Conservation (phyloP, 92 coral and sea anemone species). For the Palythoa caribaeorum region DNA sequence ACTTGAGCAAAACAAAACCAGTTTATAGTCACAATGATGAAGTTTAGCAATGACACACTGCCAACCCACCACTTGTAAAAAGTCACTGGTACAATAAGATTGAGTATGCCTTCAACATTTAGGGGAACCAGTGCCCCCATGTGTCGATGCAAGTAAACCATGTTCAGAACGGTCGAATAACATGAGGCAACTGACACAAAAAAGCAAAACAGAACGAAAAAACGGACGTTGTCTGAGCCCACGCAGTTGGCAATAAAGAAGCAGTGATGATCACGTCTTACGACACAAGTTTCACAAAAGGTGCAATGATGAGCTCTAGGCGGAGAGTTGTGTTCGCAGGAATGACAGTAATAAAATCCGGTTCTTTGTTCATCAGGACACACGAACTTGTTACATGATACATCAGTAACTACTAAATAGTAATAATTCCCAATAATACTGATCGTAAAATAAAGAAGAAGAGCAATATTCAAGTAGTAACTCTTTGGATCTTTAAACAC, state of each 20-base stretch:
- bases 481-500: conserved; percentile 52
- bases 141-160: conserved; percentile 65
- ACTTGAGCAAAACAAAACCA: conserved; percentile 81
- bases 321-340: conserved; percentile 86
- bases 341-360: conserved; percentile 82
- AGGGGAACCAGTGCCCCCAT: conserved; percentile 74
- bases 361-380: conserved; percentile 58
- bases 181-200: conserved; percentile 62
- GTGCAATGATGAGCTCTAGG: conserved; percentile 89
- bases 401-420: conserved; percentile 67
- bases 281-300: conserved; percentile 74
- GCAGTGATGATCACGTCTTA: conserved; percentile 88
- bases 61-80: conserved; percentile 81
- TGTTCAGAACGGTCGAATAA: conserved; percentile 69
- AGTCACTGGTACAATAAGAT: conserved; percentile 73
- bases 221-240: conserved; percentile 76
- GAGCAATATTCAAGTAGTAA: conserved; percentile 48
- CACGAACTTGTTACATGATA: conserved; percentile 59
- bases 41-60: conserved; percentile 65
- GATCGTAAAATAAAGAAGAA: conserved; percentile 66
- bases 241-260: conserved; percentile 80
- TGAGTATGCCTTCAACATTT: conserved; percentile 76
- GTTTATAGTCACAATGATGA: conserved; percentile 73
- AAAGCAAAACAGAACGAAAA: conserved; percentile 72
- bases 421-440: conserved; percentile 69